Conservation (phyloP, 2,113 vertebrate species). For the Origma solitaria region DNA sequence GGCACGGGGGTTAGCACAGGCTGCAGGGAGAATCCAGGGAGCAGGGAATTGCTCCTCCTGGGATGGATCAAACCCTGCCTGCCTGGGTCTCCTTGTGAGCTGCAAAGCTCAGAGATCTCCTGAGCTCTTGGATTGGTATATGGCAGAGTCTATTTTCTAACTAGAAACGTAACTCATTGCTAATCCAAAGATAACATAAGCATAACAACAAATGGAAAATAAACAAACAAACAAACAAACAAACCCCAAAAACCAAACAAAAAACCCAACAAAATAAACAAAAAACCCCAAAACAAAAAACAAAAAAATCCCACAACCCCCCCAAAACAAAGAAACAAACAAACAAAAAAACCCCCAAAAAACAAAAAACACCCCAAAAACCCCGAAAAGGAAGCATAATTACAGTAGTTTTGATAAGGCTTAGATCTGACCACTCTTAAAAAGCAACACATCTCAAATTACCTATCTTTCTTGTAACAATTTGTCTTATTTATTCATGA, state of each 20-base stretch:
- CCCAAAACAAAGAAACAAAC: too few relatives aligned
- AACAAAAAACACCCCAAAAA: too few relatives aligned
- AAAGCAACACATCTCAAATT: neutral
- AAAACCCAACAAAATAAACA: too few relatives aligned
- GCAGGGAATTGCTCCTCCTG: constrained; percentile 10
- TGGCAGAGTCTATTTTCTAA: neutral
- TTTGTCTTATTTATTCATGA: neutral
- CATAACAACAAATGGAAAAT: neutral
- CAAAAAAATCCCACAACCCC: too few relatives aligned
- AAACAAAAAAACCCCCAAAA: too few relatives aligned
- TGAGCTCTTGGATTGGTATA: neutral
- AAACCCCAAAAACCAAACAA: too few relatives aligned
- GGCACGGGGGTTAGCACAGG: neutral
- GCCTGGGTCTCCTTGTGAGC: neutral
- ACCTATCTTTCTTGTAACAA: neutral
- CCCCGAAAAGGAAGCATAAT: neutral
- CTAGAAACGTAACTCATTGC: neutral
- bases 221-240: too few relatives aligned
- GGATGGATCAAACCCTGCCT: neutral
- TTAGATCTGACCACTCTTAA: neutral
- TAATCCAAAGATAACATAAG: neutral
- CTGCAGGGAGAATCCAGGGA: too few relatives aligned
- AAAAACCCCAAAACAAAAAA: too few relatives aligned
- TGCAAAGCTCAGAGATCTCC: neutral
- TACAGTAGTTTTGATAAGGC: neutral